These are phyloP conservation scores for Nothocercus nigrocapillus DNA, from an alignment of 2,113 vertebrate species.

Conservation along the genomic window DNA sequence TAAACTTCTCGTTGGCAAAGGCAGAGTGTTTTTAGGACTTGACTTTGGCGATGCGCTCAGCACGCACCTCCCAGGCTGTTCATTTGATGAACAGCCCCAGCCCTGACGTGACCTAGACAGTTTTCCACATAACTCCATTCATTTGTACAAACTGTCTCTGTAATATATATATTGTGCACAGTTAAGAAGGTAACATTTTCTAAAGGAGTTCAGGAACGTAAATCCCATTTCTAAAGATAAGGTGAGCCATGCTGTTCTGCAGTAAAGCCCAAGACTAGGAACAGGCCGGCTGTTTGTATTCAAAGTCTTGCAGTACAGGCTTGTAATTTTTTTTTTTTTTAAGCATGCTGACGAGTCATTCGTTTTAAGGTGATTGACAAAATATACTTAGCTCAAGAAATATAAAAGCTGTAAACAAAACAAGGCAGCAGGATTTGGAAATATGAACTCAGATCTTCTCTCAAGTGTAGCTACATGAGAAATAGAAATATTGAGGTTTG, in stretches of 20 bases:
- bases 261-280: background rate
- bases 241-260: background rate
- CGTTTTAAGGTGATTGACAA: background rate
- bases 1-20: constrained; percentile 23
- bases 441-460: background rate
- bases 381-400: constrained; percentile 5
- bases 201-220: background rate
- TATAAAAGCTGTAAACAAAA: background rate
- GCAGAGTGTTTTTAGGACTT: background rate
- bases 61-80: background rate
- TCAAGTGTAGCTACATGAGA: background rate
- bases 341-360: background rate
- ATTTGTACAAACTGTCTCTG: background rate
- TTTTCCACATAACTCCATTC: background rate
- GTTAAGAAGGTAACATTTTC: background rate
- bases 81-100: background rate
- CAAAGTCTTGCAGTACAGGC: background rate
- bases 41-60: background rate
- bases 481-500: background rate
- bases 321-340: background rate
- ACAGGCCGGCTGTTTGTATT: background rate
- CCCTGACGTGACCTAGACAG: background rate
- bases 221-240: constrained; percentile 8
- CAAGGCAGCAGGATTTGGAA: background rate
- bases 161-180: accelerated